Conservation (phyloP, 2,888 invertebrate genomes). For the Sepiola atlantica region DNA sequence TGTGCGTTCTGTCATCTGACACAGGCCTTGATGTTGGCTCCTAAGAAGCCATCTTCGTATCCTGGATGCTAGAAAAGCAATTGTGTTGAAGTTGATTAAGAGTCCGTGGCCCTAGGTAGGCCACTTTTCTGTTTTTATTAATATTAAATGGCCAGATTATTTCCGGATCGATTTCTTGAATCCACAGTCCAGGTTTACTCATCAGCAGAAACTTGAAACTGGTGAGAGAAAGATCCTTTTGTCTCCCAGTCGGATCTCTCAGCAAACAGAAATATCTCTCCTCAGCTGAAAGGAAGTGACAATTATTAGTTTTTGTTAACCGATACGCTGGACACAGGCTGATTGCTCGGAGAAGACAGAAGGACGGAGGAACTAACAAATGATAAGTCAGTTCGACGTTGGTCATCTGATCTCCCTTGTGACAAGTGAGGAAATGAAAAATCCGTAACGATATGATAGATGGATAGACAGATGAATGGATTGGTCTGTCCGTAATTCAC, state of each 20-base stretch:
- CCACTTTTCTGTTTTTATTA: too few relatives aligned
- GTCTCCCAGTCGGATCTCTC: background rate
- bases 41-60: too few relatives aligned
- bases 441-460: background rate
- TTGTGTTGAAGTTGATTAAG: too few relatives aligned
- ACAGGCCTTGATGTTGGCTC: too few relatives aligned
- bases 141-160: background rate
- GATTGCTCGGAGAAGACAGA: background rate
- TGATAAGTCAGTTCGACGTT: background rate
- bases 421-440: constrained; percentile 13
- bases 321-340: background rate
- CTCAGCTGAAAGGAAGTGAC: background rate
- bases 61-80: too few relatives aligned
- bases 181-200: background rate
- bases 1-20: too few relatives aligned
- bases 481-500: constrained; percentile 32
- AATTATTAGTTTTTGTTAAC: constrained; percentile 8
- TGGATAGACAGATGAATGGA: background rate
- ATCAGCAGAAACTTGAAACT: background rate
- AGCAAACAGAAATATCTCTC: background rate
- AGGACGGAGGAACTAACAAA: background rate
- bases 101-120: too few relatives aligned
- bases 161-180: background rate
- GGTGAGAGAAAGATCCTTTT: background rate
- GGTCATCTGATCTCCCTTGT: background rate